These are phyloP conservation scores for Psococerastis gibbosa DNA, from an alignment of 2,888 invertebrate genomes.

Conservation along the genomic window DNA sequence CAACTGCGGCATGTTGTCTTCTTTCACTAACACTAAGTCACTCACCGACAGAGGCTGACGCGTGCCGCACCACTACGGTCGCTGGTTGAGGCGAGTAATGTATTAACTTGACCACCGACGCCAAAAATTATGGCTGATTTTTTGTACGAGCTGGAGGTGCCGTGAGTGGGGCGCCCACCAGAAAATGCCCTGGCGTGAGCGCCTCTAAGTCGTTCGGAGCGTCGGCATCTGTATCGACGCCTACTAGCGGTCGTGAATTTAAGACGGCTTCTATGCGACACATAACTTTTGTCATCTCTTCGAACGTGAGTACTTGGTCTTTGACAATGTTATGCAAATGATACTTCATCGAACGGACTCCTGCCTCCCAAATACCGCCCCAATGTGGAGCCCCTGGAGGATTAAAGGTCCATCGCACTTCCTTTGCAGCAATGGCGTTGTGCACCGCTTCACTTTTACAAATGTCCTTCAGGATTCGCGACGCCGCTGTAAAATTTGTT, in stretches of 20 bases:
- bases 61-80: slow-evolving; percentile 14
- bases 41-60: slow-evolving; percentile 11
- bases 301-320: slow-evolving; percentile 18
- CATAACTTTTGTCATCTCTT: slow-evolving; percentile 21
- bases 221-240: slow-evolving; percentile 18
- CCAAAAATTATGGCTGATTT: slow-evolving; percentile 17
- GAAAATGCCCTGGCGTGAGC: slow-evolving; percentile 19
- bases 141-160: slow-evolving; percentile 15
- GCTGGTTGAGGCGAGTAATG: slow-evolving; percentile 13
- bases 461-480: slow-evolving; percentile 13
- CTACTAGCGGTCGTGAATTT: slow-evolving; percentile 21
- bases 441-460: slow-evolving; percentile 10
- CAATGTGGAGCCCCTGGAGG: slow-evolving; percentile 20
- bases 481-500: slow-evolving; percentile 19
- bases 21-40: slow-evolving; percentile 13
- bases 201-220: slow-evolving; percentile 16
- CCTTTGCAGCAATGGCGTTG: slow-evolving; percentile 12
- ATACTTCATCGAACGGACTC: slow-evolving; percentile 21
- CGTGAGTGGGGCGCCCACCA: slow-evolving; percentile 16
- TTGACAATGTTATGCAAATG: slow-evolving; percentile 20
- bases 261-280: slow-evolving; percentile 21
- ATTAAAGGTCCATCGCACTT: slow-evolving; percentile 21
- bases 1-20: slow-evolving; percentile 6
- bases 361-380: slow-evolving; percentile 23
- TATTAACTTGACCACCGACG: slow-evolving; percentile 16